Base-by-base conservation (phyloP, 2,113 vertebrate genomes). In the Loxodonta africana region DNA sequence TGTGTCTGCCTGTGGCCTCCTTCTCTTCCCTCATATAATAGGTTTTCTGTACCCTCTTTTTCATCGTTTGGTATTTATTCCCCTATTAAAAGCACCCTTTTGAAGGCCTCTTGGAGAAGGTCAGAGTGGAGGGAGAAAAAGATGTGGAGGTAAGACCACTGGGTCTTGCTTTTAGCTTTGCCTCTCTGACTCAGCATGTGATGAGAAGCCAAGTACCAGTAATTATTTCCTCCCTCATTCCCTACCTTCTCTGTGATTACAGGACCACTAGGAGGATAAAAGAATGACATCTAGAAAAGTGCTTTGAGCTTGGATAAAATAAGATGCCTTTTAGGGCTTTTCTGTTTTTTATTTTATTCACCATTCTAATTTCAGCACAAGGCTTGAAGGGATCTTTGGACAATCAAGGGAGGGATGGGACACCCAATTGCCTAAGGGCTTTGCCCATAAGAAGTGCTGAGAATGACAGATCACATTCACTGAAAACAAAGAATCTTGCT, bases 151-250 rank as follows among this genome's bases (percentile, higher is more conserved):
- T 80, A 33, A 69, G 46, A 90, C 2, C 33, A 69, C 57, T 37
- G 48, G 30, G 77, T 90, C 23, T 51, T 95, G 78, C 71, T 92
- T 95, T 84, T 63, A 88, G 76, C 23, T 95, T 83, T 82, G 67
- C 57, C 76, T 90, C 74, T 87, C 62, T 77, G 92, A 84, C 17
- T 91, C 0, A 28, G 8, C 57, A 48, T 23, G 37, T 14, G 73
- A 74, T 18, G 80, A 57, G 37, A 28, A 60, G 46, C 76, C 44
- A 62, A 63, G 71, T 37, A 37, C 4, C 69, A 57, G 28, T 71
- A 74, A 53, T 69, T 73, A 41, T 44, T 69, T 83, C 87, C n/a
- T 63, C 12, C 57, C 30, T 76, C 57, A 20, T 41, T 80, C 67
- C 20, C 6, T 46, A 1, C 21, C 41, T 92, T 95, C 53, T 60